Conservation (phyloP, 2,888 invertebrate genomes). For the Aelia acuminata region DNA sequence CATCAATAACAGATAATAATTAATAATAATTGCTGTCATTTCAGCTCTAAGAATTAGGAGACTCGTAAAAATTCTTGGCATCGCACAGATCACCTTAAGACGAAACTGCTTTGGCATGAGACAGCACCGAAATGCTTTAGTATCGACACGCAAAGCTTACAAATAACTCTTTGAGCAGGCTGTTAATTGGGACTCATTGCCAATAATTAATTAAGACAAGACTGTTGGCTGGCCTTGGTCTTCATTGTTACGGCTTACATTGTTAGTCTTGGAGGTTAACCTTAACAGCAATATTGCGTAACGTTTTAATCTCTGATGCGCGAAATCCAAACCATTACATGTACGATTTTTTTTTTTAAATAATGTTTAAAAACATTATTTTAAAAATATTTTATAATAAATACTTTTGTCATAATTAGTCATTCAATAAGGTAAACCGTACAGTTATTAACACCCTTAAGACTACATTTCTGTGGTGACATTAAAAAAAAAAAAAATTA, state of each 20-base stretch:
- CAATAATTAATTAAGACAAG: constrained; percentile 3
- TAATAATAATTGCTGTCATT: too few relatives aligned
- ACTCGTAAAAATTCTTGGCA: too few relatives aligned
- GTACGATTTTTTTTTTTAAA: too few relatives aligned
- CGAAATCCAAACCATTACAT: not conserved
- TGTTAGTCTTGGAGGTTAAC: not conserved
- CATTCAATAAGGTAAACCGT: too few relatives aligned
- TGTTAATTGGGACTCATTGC: not conserved
- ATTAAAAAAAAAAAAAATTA: too few relatives aligned
- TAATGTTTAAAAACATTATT: too few relatives aligned
- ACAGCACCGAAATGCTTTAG: not conserved
- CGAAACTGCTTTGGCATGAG: not conserved
- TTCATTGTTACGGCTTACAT: not conserved
- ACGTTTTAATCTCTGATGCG: not conserved
- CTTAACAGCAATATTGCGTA: not conserved
- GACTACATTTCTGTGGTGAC: too few relatives aligned
- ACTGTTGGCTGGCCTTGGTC: not conserved
- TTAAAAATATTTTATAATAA: too few relatives aligned
- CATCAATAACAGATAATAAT: too few relatives aligned
- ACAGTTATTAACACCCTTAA: too few relatives aligned
- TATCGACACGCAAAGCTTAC: not conserved
- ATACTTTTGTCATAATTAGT: too few relatives aligned
- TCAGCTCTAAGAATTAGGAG: too few relatives aligned
- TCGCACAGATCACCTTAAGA: not conserved
- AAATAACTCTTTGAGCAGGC: not conserved